Conservation (phyloP, 2,888 invertebrate genomes). For the Odontothrips loti region DNA sequence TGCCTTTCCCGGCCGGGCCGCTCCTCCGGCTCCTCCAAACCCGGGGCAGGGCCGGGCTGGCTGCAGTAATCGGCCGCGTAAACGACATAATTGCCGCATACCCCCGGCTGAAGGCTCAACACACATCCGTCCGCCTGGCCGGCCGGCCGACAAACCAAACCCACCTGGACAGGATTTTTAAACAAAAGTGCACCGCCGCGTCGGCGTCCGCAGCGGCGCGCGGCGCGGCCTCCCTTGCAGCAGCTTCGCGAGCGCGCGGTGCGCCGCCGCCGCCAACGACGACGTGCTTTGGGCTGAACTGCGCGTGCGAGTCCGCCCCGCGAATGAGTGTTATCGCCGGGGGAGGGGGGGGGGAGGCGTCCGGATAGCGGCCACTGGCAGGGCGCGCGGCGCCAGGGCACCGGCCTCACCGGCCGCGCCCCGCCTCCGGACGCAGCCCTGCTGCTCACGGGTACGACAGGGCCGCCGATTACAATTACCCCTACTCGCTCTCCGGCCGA, state of each 20-base stretch:
- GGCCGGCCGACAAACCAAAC: not conserved
- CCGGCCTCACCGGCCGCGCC: not conserved
- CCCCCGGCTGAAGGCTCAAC: not conserved
- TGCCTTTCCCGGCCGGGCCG: too few relatives aligned
- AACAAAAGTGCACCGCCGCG: slow-evolving; percentile 1
- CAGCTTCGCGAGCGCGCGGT: not conserved
- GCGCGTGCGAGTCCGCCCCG: too few relatives aligned
- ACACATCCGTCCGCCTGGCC: not conserved
- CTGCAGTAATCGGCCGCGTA: slow-evolving; percentile 3
- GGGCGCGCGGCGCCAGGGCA: too few relatives aligned
- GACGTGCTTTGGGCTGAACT: too few relatives aligned
- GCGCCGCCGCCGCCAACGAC: too few relatives aligned
- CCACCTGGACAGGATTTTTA: not conserved
- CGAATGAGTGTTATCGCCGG: too few relatives aligned
- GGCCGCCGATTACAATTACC: not conserved
- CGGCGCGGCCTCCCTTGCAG: not conserved
- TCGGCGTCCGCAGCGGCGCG: not conserved
- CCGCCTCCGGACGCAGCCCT: too few relatives aligned
- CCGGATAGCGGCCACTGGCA: too few relatives aligned
- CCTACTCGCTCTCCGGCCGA: not conserved
- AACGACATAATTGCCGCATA: slow-evolving; percentile 20
- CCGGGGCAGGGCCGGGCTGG: not conserved
- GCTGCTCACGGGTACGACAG: too few relatives aligned
- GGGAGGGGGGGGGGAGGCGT: too few relatives aligned
- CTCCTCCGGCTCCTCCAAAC: too few relatives aligned